Base-by-base conservation (phyloP, 1,140 invertebrate species). In the Papilio polyxenes region DNA sequence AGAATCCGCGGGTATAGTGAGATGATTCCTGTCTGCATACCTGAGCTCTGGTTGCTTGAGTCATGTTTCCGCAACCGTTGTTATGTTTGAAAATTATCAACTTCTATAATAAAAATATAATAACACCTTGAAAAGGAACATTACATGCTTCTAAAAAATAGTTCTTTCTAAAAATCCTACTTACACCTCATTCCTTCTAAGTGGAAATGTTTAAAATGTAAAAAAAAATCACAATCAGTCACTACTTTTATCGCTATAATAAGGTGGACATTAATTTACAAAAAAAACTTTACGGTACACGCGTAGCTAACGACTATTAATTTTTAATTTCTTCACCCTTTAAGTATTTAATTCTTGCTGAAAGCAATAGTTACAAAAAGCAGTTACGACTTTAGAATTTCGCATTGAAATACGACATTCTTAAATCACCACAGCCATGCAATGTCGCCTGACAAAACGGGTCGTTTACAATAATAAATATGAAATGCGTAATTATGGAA, bases 381-480 rank as follows among this genome's bases (percentile, higher is more conserved):
- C 37, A 17, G 11, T 72, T 72, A 13, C 65, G 65, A 40, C 65
- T 37, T 37, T 72, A 15, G 31, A 40, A 72, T 72, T 37, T 72
- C 9, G 59, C 59, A 69, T 69, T 69, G 62, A 69, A 69, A 69
- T 69, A 69, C 37, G 31, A 37, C 9, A 8, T 37, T 72, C 65
- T 15, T 72, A 72, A 72, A 37, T 72, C 23, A 72, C 65, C 5
- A 15, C 31, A 37, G 31, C 65, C 65, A 72, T 72, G 65, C 65
- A 72, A 72, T 40, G 15, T 72, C 31, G 65, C 65, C 65, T 72
- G 65, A 72, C 65, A 72, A 72, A 72, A 15, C 65, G 31, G 31
- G n/a, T 72, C 65, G 31, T 72, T 72, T 72, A 72, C 31, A 72
- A 72, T 72, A 72, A 72, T 40, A 37, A 72, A 37, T 15, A 37